A percentile compares a stretch with the other conserved stretches of the same genome.
phyloP scores from a whole-genome alignment of 2,888 invertebrate genomes.

The Drosophila nr. medialis region DNA sequence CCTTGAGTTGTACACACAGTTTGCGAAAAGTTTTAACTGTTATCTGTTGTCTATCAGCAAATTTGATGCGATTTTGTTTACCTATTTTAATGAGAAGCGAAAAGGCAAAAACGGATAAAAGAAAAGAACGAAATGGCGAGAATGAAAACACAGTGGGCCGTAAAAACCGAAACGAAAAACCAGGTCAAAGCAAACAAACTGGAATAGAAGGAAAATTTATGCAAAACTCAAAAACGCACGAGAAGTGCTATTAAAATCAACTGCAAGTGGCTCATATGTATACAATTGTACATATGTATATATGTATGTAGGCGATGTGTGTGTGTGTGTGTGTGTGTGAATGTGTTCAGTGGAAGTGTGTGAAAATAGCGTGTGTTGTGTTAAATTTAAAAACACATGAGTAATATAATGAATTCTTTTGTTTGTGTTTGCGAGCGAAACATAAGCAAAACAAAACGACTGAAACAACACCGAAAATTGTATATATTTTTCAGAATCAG shows the following conservation, averaged over 20 bases:
- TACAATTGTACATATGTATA: not conserved
- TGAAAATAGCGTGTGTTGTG: conserved; percentile 76
- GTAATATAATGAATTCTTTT: conserved; percentile 79
- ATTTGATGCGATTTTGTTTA: conserved; percentile 79
- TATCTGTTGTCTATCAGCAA: conserved; percentile 80
- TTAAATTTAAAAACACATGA: conserved; percentile 78
- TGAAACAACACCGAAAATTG: conserved; percentile 9
- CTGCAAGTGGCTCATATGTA: conserved; percentile 63
- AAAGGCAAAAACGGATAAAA: conserved; percentile 35
- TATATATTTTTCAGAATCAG: conserved; percentile 22
- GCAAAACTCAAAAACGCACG: conserved; percentile 77
- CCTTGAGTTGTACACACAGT: conserved; percentile 42
- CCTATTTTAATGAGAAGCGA: conserved; percentile 77
- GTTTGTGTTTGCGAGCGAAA: conserved; percentile 61
- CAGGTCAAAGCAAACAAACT: conserved; percentile 81
- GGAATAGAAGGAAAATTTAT: conserved; percentile 73
- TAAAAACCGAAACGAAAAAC: conserved; percentile 64
- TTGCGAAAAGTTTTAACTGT: conserved; percentile 74
- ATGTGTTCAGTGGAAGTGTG: conserved; percentile 41
- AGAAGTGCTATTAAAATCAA: conserved; percentile 67
- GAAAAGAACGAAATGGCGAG: conserved; percentile 32
- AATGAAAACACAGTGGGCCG: conserved; percentile 44
- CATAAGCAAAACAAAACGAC: conserved; percentile 20
- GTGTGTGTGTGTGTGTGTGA: conserved; percentile 5
- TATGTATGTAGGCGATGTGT: conserved; percentile 14